A percentile compares a stretch with the other conserved stretches of the same genome.
These are phyloP conservation scores for Torymus texanus DNA, from an alignment of 2,888 invertebrate species.

Conservation along the genomic window DNA sequence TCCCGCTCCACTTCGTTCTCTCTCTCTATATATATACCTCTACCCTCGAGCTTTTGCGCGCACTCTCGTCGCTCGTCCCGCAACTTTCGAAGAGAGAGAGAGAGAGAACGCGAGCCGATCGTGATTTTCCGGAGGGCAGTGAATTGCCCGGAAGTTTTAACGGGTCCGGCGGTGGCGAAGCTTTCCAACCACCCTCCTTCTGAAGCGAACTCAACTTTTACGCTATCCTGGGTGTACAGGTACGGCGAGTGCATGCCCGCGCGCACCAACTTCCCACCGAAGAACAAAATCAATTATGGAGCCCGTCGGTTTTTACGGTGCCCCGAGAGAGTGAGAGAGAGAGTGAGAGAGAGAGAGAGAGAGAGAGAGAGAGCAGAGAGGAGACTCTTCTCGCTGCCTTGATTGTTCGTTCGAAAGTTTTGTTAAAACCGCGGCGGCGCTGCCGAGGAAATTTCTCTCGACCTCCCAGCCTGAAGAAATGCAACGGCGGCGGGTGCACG, in stretches of 20 bases:
- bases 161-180: constrained; percentile 64
- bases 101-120: constrained; percentile 61
- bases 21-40: neutral
- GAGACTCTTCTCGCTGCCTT: constrained; percentile 34
- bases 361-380: constrained; percentile 22
- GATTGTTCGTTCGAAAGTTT: constrained; percentile 45
- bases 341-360: constrained; percentile 38
- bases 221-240: constrained; percentile 54
- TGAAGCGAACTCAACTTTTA: constrained; percentile 60
- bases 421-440: constrained; percentile 17
- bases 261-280: constrained; percentile 60
- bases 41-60: neutral
- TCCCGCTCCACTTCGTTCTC: too few species aligned
- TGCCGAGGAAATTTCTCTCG: constrained; percentile 39
- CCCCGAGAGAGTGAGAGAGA: constrained; percentile 16
- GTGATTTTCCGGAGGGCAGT: constrained; percentile 66
- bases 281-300: constrained; percentile 72
- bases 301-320: constrained; percentile 52
- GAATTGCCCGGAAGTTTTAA: constrained; percentile 66
- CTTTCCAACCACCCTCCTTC: constrained; percentile 55
- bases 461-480: neutral
- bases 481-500: neutral
- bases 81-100: constrained; percentile 38
- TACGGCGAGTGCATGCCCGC: constrained; percentile 65
- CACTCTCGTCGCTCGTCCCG: constrained; percentile 31